Percentiles rank a stretch among this genome's conserved stretches.
phyloP scores from a whole-genome alignment of 2,797 vertebrate species.

The Gobio occitaniae region DNA sequence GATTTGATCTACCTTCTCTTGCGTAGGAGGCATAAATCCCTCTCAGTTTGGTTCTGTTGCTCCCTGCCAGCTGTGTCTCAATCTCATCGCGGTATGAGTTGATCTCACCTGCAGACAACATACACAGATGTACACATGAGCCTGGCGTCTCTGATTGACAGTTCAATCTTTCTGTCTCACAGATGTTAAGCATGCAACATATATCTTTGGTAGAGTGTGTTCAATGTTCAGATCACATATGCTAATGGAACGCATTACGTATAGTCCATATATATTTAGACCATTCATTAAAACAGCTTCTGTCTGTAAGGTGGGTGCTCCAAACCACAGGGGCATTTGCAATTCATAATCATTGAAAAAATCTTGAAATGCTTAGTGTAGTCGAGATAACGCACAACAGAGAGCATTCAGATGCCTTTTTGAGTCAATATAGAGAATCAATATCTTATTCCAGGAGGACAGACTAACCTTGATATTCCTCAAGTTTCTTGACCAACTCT shows the following conservation, averaged over 20 bases:
- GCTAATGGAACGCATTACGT: neutral
- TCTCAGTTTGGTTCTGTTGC: constrained; percentile 87
- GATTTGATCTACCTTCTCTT: constrained; percentile 75
- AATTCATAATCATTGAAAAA: constrained; percentile 15
- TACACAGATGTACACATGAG: constrained; percentile 23
- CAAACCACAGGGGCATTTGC: constrained; percentile 6
- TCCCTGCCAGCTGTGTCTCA: constrained; percentile 90
- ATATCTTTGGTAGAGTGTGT: neutral
- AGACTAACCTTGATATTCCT: constrained; percentile 90
- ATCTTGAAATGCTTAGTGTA: constrained; percentile 12
- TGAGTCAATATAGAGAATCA: constrained; percentile 36
- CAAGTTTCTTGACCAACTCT: constrained; percentile 88
- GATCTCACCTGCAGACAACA: constrained; percentile 86
- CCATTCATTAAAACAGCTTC: neutral
- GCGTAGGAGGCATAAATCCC: constrained; percentile 88
- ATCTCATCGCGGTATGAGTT: constrained; percentile 92
- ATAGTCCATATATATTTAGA: neutral
- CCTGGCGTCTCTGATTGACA: neutral
- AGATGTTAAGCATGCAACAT: constrained; percentile 1
- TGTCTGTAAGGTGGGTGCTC: neutral
- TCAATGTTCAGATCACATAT: neutral
- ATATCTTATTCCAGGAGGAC: constrained; percentile 44
- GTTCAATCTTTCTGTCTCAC: neutral
- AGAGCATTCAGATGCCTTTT: constrained; percentile 33
- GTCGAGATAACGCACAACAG: constrained; percentile 18